Base-by-base conservation (phyloP, 2,888 invertebrate genomes). In the Parochlus steinenii region DNA sequence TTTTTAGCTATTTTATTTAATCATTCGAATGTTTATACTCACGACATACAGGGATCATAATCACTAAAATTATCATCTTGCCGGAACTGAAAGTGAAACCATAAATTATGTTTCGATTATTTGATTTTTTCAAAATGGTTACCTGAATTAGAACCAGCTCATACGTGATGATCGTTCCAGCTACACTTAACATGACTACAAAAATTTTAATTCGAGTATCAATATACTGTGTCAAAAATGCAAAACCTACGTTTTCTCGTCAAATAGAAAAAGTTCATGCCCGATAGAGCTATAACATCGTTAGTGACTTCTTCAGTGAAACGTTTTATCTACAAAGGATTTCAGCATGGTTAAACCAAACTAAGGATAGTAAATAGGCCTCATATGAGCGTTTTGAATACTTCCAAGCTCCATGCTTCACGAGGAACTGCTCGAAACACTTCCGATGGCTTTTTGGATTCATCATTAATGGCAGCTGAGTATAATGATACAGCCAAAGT, bases 391-490 rank as follows among this genome's bases (percentile, higher is more conserved):
- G 25, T 12, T 12, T 22, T 31, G 6, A 20, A 22, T 22, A 61
- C 61, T 48, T 66, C 65, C 15, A 50, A 44, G 38, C 61, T 58
- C 54, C 63, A 65, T 8, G 57, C 55, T 22, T 61, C 56, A 18
- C 55, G 53, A 3, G 64, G 61, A 2, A 64, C 57, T 28, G 60
- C 56, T 38, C 59, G 57, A 17, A 65, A 43, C 8, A 53, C 51
- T 2, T 53, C 46, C 28, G 58, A 41, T 1, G 62, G 56, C 10
- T 52, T 50, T 38, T 59, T 57, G 20, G 64, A 64, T 42, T 69
- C 67, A 41, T 69, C 69, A 43, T 70, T 59, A 6, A 71, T 59
- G 12, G 58, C 53, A n/a, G 71, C 64, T 3, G 69, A 64, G 34
- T 61, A 66, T 30, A 70, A 46, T 3, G 67, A 68, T 2, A 71